A percentile compares a stretch with the other conserved stretches of the same genome.
Evolutionary conservation across 2,797 vertebrate genomes (phyloP).

Genomic region (Myoxocephalus aenaeus): DNA sequence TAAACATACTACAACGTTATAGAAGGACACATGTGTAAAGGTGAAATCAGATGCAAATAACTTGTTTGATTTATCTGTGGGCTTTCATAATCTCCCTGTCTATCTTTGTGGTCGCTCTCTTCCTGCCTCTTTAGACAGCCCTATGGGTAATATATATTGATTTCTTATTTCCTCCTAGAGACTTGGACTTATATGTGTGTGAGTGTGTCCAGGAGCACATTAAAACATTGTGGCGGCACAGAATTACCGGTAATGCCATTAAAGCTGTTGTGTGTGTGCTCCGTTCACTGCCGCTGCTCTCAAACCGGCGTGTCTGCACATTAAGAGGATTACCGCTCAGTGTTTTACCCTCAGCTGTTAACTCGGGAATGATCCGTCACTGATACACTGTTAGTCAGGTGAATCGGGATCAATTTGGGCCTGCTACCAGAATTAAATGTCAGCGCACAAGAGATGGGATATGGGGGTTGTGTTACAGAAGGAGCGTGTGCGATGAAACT

Average conservation of each 20-base stretch:
- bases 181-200: constrained; percentile 37
- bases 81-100: constrained; percentile 26
- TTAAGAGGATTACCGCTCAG: constrained; percentile 76
- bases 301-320: constrained; percentile 58
- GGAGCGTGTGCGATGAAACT: constrained; percentile 14
- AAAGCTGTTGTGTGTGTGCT: constrained; percentile 72
- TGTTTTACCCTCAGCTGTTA: constrained; percentile 71
- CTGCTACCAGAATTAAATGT: constrained; percentile 63
- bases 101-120: constrained; percentile 55
- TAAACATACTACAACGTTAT: background rate
- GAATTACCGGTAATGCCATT: constrained; percentile 84
- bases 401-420: constrained; percentile 65
- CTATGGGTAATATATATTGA: constrained; percentile 72
- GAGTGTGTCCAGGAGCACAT: constrained; percentile 66
- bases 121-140: constrained; percentile 65
- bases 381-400: constrained; percentile 68
- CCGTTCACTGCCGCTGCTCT: constrained; percentile 55
- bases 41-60: constrained; percentile 58
- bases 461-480: constrained; percentile 43
- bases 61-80: constrained; percentile 49
- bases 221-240: constrained; percentile 70
- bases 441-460: constrained; percentile 48
- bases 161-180: constrained; percentile 72
- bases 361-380: constrained; percentile 73
- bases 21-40: constrained; percentile 12